phyloP scores from a whole-genome alignment of 2,113 vertebrate genomes.

The Dunckerocampus dactyliophorus region DNA sequence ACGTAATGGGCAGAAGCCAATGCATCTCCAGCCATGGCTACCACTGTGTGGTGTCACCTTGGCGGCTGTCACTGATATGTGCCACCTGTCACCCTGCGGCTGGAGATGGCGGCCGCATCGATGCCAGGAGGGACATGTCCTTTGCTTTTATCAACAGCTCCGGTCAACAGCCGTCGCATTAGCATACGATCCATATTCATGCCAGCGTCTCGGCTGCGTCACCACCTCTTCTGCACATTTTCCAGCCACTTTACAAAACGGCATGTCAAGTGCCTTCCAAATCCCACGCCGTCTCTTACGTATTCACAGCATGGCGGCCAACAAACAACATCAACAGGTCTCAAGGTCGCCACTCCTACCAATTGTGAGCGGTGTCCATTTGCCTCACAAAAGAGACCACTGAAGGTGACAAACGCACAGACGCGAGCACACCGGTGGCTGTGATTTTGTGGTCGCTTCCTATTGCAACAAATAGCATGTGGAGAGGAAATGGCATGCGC shows the following conservation, averaged over 20 bases:
- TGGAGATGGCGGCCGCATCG: constrained; percentile 21
- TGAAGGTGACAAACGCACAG: constrained; percentile 8
- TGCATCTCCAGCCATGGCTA: constrained; percentile 19
- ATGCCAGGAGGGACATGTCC: constrained; percentile 45
- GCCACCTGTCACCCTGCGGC: constrained; percentile 59
- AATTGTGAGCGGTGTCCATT: constrained; percentile 7
- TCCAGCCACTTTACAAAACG: constrained; percentile 48
- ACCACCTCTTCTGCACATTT: constrained; percentile 49
- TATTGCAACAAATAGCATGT: neutral
- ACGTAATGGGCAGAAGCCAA: constrained; percentile 29
- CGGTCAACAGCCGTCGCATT: constrained; percentile 56
- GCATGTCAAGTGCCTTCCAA: constrained; percentile 37
- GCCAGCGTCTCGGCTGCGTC: constrained; percentile 39
- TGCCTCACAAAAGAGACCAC: constrained; percentile 18
- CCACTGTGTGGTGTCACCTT: constrained; percentile 57
- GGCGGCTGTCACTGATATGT: constrained; percentile 55
- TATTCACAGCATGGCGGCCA: constrained; percentile 37
- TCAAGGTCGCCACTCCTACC: constrained; percentile 56
- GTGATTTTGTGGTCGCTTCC: constrained; percentile 10
- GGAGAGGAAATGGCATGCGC: constrained; percentile 7
- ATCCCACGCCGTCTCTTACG: constrained; percentile 51
- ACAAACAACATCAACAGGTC: constrained; percentile 63
- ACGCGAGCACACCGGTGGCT: constrained; percentile 6
- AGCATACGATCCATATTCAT: constrained; percentile 71
- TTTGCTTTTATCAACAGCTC: constrained; percentile 58